Base-by-base conservation (phyloP, 2,888 invertebrate species). In the Timandra comae region DNA sequence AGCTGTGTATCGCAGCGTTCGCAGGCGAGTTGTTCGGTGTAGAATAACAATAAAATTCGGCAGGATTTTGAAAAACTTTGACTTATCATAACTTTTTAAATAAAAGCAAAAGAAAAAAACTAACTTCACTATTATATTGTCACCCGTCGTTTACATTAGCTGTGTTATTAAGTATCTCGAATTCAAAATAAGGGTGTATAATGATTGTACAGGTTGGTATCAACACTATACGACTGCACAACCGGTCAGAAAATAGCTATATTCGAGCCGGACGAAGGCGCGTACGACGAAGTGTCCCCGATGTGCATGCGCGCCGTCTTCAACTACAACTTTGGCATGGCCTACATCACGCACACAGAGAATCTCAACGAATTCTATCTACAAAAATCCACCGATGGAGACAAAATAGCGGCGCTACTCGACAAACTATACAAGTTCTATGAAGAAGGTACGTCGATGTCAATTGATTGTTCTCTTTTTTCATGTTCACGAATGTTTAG, bases 301-400 rank as follows among this genome's bases (percentile, higher is more conserved):
- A 63, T 93, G 3, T 91, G 91, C 50, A 87, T 88, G 10, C 78
- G 89, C 54, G 89, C 92, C 0, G 87, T 94, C 3, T 71, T 89
- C 56, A 81, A 87, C 60, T 78, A 88, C 27, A 86, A 81, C 46
- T 87, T 91, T 27, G 84, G 88, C 5, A 88, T 90, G 12, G 74
- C 78, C 1, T 86, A 78, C 43, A 79, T 93, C 0, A 81, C 89
- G 0, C 88, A 90, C 55, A 77, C 88, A 0, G 86, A 88, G 29
- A 86, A 87, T 33, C 75, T 89, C 0, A 86, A 86, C 33, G 88
- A 88, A 43, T 64, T 93, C 20, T 93, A 89, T 66, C 70, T 92
- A 12, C 93, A 93, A 57, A 82, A 81, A 31, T 43, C 69, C 0
- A 56, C 66, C 0, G 88, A 90, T 38, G 62, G 74, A 0, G 80